Percentiles rank a stretch among this genome's conserved stretches.
Conservation (phyloP, 2,113 vertebrate genomes). For the Nyctibius bracteatus region DNA sequence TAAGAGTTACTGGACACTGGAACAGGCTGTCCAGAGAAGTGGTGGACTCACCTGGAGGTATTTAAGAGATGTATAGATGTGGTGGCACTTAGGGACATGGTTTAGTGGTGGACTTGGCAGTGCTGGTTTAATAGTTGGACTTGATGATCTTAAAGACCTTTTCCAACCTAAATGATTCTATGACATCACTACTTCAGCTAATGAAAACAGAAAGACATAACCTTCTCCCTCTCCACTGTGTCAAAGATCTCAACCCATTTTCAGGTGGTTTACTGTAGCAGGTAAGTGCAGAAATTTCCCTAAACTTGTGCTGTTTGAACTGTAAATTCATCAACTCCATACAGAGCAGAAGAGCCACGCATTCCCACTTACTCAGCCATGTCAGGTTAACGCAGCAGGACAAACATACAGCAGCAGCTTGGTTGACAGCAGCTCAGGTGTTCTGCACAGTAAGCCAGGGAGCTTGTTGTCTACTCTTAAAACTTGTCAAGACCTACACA, state of each 20-base stretch:
- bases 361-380: not conserved
- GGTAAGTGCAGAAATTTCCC: not conserved
- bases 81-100: no score
- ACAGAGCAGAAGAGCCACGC: not conserved
- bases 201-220: not conserved
- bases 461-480: not conserved
- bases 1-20: no score
- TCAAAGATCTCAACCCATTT: not conserved
- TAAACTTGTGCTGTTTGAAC: not conserved
- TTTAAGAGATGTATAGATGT: no score
- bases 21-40: no score
- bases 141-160: no score
- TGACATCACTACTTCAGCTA: not conserved
- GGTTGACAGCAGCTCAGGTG: not conserved
- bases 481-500: not conserved
- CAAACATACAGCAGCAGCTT: not conserved
- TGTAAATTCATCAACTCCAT: not conserved
- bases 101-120: no score
- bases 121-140: no score
- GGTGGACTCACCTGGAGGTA: no score
- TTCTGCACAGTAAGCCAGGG: not conserved
- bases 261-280: not conserved
- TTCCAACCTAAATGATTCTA: no score
- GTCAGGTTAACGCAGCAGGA: not conserved
- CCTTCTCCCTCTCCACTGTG: not conserved